Conservation (phyloP, 2,113 vertebrate species). For the Crotalus viridis region DNA sequence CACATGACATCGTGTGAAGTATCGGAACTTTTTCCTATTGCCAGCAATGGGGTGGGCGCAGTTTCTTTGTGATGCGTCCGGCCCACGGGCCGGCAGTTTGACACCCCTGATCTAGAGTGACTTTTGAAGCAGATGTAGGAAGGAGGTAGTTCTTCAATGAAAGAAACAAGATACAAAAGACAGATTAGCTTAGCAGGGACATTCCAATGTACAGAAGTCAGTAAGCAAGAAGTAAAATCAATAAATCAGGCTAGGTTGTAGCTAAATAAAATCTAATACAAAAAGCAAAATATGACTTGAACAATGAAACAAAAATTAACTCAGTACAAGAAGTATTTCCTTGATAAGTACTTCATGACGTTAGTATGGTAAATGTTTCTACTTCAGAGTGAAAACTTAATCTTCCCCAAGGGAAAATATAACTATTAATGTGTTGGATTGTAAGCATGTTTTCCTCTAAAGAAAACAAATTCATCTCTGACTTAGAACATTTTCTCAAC, state of each 20-base stretch:
- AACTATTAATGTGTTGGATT: not conserved
- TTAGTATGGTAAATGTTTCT: not conserved
- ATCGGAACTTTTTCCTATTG: too few relatives aligned
- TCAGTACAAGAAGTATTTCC: not conserved
- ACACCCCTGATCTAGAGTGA: not conserved
- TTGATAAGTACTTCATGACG: not conserved
- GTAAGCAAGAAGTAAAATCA: not conserved
- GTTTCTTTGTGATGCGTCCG: too few relatives aligned
- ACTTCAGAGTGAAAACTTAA: not conserved
- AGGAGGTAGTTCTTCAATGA: not conserved
- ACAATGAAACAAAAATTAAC: not conserved
- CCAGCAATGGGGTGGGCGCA: too few relatives aligned
- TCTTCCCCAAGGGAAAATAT: not conserved
- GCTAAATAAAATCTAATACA: not conserved
- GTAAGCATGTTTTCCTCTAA: not conserved
- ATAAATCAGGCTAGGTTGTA: not conserved
- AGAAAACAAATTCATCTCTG: not conserved
- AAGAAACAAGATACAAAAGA: not conserved
- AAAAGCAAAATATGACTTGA: not conserved
- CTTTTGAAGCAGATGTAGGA: not conserved
- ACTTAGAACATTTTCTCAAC: not conserved
- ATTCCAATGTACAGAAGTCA: not conserved
- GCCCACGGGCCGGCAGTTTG: too few relatives aligned
- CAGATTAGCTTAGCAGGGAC: not conserved
- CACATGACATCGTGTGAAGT: too few relatives aligned